Conservation (phyloP, 2,888 invertebrate genomes). For the Drosophila emarginata region DNA sequence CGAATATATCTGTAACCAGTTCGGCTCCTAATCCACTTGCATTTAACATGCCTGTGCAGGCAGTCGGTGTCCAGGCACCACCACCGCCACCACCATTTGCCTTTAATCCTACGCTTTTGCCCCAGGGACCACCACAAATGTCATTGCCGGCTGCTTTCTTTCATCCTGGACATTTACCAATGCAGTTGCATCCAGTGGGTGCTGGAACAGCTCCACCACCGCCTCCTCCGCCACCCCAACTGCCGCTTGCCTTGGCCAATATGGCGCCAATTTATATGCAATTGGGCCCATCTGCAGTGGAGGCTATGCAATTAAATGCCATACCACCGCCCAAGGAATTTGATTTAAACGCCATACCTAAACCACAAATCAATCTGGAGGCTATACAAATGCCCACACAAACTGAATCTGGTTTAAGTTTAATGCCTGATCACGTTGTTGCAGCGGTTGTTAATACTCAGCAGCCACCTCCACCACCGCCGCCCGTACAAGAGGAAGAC, state of each 20-base stretch:
- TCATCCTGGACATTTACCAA: slow-evolving; percentile 63
- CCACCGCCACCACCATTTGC: slow-evolving; percentile 66
- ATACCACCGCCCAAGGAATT: slow-evolving; percentile 86
- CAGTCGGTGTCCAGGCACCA: slow-evolving; percentile 44
- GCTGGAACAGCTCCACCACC: slow-evolving; percentile 71
- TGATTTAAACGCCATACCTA: slow-evolving; percentile 85
- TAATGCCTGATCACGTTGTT: slow-evolving; percentile 53
- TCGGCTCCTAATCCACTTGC: slow-evolving; percentile 53
- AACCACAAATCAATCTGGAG: slow-evolving; percentile 85
- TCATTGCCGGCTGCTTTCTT: slow-evolving; percentile 61
- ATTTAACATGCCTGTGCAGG: slow-evolving; percentile 53
- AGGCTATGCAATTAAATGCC: slow-evolving; percentile 85
- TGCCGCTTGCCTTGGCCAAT: slow-evolving; percentile 72
- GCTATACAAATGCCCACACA: slow-evolving; percentile 83
- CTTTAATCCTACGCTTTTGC: slow-evolving; percentile 63
- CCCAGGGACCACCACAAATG: slow-evolving; percentile 76
- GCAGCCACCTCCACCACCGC: slow-evolving; percentile 60
- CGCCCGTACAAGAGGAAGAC: slow-evolving; percentile 52
- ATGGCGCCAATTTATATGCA: slow-evolving; percentile 82
- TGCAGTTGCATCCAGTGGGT: slow-evolving; percentile 79
- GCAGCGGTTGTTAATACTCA: slow-evolving; percentile 48
- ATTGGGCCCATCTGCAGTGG: slow-evolving; percentile 82
- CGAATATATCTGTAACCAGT: slow-evolving; percentile 52
- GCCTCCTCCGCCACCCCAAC: slow-evolving; percentile 75
- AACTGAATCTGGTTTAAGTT: slow-evolving; percentile 41